Base-by-base conservation (phyloP, 2,888 invertebrate genomes). In the Drosophila lutescens region DNA sequence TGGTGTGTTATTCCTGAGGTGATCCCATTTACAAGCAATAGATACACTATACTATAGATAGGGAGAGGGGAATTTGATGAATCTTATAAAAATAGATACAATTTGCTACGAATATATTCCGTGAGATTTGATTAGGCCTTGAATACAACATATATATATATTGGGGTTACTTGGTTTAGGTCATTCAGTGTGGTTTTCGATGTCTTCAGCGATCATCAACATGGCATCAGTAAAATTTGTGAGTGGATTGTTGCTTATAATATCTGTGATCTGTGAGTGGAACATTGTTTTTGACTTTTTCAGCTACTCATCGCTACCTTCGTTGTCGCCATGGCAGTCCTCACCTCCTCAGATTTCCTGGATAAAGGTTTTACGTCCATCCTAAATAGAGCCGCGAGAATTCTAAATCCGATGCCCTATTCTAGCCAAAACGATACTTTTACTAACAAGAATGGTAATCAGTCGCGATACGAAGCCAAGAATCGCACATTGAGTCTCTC, bases 161-260 rank as follows among this genome's bases (percentile, higher is more conserved):
- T 17, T 17, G 41, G 17, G 5, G 17, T 17, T 17, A 4, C 2
- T 5, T 41, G 9, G 4, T 4, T 34, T 12, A 3, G 34, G 1
- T 12, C 34, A 1, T 10, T 41, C 10, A 41, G 41, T 41, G 5
- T 17, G 10, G 17, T 41, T 9, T 46, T 26, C 0, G 10, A 8
- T 10, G 26, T 46, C 46, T 23, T 46, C n/a, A 26, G 9, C n/a
- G 26, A 26, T n/a, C 15, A 13, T 46, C n/a, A 46, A n/a, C 44
- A 46, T 46, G 44, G 8, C 23, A n/a, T 46, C 26, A 9, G 23
- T n/a, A 8, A 46, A 46, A n/a, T n/a, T 26, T 26, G 44, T 46
- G 44, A n/a, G n/a, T 13, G 12, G 12, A 2, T 30, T 30, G 6
- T 26, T 1, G n/a, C 8, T 7, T 0, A n/a, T 26, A 26, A 46